These are phyloP conservation scores for Aphyosemion australe DNA, from an alignment of 2,113 vertebrate species.

Conservation along the genomic window DNA sequence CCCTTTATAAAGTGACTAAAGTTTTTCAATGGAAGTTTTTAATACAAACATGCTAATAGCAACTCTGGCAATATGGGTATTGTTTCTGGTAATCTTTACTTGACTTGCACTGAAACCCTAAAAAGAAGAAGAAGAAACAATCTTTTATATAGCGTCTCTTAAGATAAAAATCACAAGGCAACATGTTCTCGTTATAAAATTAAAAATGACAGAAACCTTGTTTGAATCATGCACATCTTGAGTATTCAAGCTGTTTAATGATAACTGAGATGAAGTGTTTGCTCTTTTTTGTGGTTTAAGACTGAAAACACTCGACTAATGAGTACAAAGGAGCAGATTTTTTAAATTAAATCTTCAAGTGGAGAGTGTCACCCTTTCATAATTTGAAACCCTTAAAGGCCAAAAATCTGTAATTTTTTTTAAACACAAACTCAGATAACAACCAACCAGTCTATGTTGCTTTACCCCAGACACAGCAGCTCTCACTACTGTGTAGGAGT, in stretches of 20 bases:
- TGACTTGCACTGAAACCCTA: no score
- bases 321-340: background rate
- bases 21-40: no score
- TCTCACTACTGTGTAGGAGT: constrained; percentile 39
- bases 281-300: constrained; percentile 9
- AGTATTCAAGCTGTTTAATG: background rate
- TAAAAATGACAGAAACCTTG: no score
- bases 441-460: constrained; percentile 52
- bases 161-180: no score
- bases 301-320: constrained; percentile 18
- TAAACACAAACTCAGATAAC: background rate
- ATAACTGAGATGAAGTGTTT: background rate
- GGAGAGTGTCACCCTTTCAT: constrained; percentile 17
- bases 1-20: no score
- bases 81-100: no score
- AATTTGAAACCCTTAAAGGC: constrained; percentile 16
- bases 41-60: no score
- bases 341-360: constrained; percentile 7
- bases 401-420: constrained; percentile 36
- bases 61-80: no score
- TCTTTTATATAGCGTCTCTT: no score
- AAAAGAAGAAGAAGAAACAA: no score
- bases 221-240: background rate
- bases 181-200: background rate
- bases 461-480: constrained; percentile 42